A percentile compares a stretch with the other conserved stretches of the same genome.
Evolutionary conservation across 2,888 invertebrate species (phyloP).

Genomic region (Penaeus monodon): DNA sequence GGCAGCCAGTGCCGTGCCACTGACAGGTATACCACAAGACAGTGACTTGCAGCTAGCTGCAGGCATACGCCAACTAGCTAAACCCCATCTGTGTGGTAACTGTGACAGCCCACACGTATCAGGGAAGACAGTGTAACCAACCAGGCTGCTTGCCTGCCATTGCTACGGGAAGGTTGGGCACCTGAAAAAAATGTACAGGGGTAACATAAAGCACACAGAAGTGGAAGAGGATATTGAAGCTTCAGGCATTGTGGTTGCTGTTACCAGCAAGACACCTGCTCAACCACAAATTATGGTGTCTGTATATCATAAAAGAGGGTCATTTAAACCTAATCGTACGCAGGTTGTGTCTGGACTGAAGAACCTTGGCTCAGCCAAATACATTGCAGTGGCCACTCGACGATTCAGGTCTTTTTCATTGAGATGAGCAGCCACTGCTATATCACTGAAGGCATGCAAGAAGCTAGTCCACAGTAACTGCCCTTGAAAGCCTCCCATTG

Average conservation of each 20-base stretch:
- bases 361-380: too few relatives aligned
- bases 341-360: neutral
- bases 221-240: neutral
- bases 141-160: neutral
- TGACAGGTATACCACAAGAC: neutral
- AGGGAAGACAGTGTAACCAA: neutral
- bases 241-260: neutral
- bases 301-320: neutral
- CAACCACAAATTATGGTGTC: neutral
- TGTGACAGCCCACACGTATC: neutral
- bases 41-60: neutral
- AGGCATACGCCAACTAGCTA: neutral
- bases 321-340: neutral
- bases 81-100: neutral
- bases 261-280: neutral
- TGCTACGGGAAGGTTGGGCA: neutral
- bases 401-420: too few relatives aligned
- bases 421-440: too few relatives aligned
- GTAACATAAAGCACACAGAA: neutral
- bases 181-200: neutral
- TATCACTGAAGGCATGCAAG: too few relatives aligned
- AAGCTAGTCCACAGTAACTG: too few relatives aligned
- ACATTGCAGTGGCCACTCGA: too few relatives aligned
- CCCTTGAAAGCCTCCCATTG: too few relatives aligned
- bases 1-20: slow-evolving; percentile 1